These are phyloP conservation scores for Avahi laniger DNA, from an alignment of 2,797 vertebrate genomes.

Conservation along the genomic window DNA sequence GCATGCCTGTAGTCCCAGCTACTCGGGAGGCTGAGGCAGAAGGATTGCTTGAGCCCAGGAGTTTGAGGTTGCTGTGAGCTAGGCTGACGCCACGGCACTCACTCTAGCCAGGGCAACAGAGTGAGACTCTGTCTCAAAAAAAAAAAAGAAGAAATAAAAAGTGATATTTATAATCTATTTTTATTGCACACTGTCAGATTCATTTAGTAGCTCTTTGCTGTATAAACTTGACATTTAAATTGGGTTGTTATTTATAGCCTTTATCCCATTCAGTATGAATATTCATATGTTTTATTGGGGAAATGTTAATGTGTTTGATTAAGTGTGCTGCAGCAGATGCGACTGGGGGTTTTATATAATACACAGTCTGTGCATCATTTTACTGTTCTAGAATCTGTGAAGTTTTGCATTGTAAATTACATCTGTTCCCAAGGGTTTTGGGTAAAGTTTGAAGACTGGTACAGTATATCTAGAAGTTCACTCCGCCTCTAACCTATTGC, in stretches of 20 bases:
- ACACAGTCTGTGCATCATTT: background rate
- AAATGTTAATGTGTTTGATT: background rate
- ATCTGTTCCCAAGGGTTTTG: background rate
- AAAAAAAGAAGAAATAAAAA: constrained; percentile 3
- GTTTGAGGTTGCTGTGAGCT: too few species aligned
- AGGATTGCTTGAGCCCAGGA: too few species aligned
- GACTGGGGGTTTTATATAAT: background rate
- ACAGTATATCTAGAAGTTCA: background rate
- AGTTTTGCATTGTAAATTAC: background rate
- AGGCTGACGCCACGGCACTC: too few species aligned
- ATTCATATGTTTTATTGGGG: background rate
- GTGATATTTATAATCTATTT: background rate
- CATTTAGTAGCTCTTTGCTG: background rate
- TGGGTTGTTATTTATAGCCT: background rate
- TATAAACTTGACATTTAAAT: background rate
- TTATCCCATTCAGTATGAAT: background rate
- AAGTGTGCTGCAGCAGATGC: background rate
- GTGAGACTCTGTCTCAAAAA: too few species aligned
- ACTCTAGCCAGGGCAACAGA: too few species aligned
- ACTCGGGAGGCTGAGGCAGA: too few species aligned
- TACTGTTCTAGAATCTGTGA: background rate
- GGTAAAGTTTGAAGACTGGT: background rate
- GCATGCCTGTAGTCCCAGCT: too few species aligned
- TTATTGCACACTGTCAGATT: background rate
- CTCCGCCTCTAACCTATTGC: background rate